Evolutionary conservation across 2,113 vertebrate species (phyloP).

Genomic region (Antechinus stuartii): DNA sequence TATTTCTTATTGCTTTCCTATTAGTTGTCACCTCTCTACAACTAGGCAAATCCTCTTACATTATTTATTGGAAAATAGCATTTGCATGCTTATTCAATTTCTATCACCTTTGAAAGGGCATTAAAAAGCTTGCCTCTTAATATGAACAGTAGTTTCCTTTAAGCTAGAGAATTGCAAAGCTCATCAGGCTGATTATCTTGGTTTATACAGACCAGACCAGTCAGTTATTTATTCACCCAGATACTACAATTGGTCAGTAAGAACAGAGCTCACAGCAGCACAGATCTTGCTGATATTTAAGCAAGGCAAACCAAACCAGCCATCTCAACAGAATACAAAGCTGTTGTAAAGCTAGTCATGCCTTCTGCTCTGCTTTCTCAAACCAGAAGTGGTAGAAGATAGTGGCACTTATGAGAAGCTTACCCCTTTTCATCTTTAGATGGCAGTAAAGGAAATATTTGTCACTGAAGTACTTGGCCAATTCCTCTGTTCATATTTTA

Average conservation of each 20-base stretch:
- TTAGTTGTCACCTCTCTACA: not conserved
- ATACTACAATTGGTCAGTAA: not conserved
- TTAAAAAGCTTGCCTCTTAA: not conserved
- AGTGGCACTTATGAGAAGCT: not conserved
- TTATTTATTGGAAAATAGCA: not conserved
- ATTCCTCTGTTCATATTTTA: too few relatives aligned
- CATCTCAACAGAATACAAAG: not conserved
- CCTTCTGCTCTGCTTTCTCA: not conserved
- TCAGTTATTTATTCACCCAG: too few relatives aligned
- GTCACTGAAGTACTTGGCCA: not conserved
- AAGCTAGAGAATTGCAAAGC: not conserved
- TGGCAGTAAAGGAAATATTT: not conserved
- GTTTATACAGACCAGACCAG: too few relatives aligned
- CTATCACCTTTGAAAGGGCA: not conserved
- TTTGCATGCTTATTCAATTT: not conserved
- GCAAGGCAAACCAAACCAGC: not conserved
- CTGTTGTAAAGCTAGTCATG: not conserved
- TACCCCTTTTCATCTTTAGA: not conserved
- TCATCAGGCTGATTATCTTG: not conserved
- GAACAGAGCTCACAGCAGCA: not conserved
- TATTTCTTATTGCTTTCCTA: not conserved
- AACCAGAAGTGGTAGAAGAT: not conserved
- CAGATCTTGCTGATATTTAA: not conserved
- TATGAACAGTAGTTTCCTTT: not conserved
- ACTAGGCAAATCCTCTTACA: not conserved